phyloP scores from a whole-genome alignment of 2,888 invertebrate species.

The Neoscelio sp. region DNA sequence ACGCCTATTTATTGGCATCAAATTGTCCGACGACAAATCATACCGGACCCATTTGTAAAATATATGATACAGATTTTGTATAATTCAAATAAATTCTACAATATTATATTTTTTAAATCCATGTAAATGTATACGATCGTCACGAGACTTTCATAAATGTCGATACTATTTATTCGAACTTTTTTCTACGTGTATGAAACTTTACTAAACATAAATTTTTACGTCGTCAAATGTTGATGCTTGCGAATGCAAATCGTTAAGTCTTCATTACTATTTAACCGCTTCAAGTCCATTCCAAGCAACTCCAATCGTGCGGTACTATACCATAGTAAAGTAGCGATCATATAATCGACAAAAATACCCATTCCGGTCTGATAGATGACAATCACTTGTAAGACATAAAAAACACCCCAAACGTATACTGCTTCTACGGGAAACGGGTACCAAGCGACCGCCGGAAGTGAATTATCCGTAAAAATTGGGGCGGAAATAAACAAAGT shows the following conservation, averaged over 20 bases:
- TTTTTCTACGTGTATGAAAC: too few relatives aligned
- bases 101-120: too few relatives aligned
- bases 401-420: slow-evolving; percentile 66
- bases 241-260: slow-evolving; percentile 68
- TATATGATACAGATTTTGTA: too few relatives aligned
- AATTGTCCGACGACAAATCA: too few relatives aligned
- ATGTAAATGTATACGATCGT: too few relatives aligned
- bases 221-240: slow-evolving; percentile 64
- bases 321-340: slow-evolving; percentile 75
- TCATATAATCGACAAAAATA: slow-evolving; percentile 70
- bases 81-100: too few relatives aligned
- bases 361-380: slow-evolving; percentile 71
- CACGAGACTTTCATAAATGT: too few relatives aligned
- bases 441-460: slow-evolving; percentile 76
- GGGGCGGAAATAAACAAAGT: slow-evolving; percentile 72
- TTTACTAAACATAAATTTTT: too few relatives aligned
- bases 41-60: too few relatives aligned
- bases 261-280: slow-evolving; percentile 29
- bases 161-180: too few relatives aligned
- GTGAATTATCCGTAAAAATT: slow-evolving; percentile 68
- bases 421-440: slow-evolving; percentile 73
- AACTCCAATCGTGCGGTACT: slow-evolving; percentile 73
- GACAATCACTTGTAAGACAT: slow-evolving; percentile 70
- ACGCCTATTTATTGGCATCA: too few relatives aligned
- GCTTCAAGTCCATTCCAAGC: slow-evolving; percentile 63